Conservation (phyloP, 2,113 vertebrate species). For the Pithys albifrons region DNA sequence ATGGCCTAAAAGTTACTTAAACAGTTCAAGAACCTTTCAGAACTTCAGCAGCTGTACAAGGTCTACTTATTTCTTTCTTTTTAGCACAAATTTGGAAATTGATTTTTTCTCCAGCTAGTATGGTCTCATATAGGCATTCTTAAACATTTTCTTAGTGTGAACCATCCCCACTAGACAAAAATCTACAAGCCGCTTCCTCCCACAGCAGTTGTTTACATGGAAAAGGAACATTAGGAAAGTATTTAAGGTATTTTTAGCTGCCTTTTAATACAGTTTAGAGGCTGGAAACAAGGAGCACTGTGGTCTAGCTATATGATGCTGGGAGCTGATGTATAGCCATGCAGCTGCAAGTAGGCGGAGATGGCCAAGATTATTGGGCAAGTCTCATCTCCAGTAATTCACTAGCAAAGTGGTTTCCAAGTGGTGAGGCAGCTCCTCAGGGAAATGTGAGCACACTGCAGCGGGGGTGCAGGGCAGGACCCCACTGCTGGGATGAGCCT, state of each 20-base stretch:
- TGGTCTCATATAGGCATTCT: not conserved
- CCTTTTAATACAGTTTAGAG: constrained; percentile 2
- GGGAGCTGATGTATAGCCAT: constrained; percentile 5
- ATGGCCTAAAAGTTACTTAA: not conserved
- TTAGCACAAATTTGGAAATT: not conserved
- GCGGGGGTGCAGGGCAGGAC: not conserved
- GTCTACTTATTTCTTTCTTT: not conserved
- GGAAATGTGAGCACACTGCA: not conserved
- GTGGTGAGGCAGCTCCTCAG: not conserved
- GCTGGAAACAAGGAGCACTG: constrained; percentile 22
- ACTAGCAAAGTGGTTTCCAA: not conserved
- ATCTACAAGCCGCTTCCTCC: constrained; percentile 50
- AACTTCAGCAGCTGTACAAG: not conserved
- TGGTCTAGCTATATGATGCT: constrained; percentile 34
- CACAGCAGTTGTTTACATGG: constrained; percentile 38
- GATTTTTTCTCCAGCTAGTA: not conserved
- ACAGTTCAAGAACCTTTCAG: not conserved
- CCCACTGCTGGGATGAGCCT: not conserved
- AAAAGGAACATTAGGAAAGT: constrained; percentile 54
- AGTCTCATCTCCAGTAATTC: not conserved
- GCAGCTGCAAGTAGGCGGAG: constrained; percentile 40
- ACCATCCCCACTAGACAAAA: constrained; percentile 37
- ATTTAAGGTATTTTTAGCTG: constrained; percentile 59
- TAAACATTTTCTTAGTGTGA: constrained; percentile 17
- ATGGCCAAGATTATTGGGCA: not conserved